Evolutionary conservation across 1,140 invertebrate genomes (phyloP), one percentile per base, ranked within the genome.

Genomic region (Neodiprion virginianus): DNA sequence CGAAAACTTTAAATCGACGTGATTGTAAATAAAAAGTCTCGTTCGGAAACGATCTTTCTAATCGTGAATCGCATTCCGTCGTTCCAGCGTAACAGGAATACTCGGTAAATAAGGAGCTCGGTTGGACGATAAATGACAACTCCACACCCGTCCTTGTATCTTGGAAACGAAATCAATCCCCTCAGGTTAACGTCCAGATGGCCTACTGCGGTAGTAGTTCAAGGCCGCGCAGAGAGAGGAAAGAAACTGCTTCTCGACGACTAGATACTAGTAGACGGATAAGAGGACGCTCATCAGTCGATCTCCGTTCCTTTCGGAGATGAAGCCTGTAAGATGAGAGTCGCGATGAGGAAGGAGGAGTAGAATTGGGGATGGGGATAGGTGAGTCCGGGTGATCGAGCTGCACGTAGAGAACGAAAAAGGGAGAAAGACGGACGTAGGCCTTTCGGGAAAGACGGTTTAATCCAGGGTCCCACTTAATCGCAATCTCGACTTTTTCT

Each of bases 401-500:
- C 28, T 40, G 28, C 28, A 14, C 12, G 17, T 65, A 65, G 17
- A 65, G 17, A 65, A 65, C 12, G 17, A 65, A 65, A 65, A 65
- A 65, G 17, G 17, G 17, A 65, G 61, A 65, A 65, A 14, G 17
- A 65, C 12, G 12, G 61, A 65, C 61, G 28, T 40, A 40, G 28
- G 28, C 28, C n/a, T 61, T 61, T 17, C 53, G 53, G n/a, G n/a
- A 61, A 61, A 61, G n/a, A 61, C 40, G 11, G 67, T 69, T 69
- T 47, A 69, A 69, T 69, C 67, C 67, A 47, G 4, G 14, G 8
- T 10, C 21, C 67, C 67, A 48, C 48, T 71, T 71, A 71, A 71
- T 71, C 70, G 70, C 70, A 48, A 71, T 49, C 48, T 48, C n/a
- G 4, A 48, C 12, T 71, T 71, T 71, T 71, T 71, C 70, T 61